Conservation (phyloP, 1,140 invertebrate genomes). For the Drosophila aff. region DNA sequence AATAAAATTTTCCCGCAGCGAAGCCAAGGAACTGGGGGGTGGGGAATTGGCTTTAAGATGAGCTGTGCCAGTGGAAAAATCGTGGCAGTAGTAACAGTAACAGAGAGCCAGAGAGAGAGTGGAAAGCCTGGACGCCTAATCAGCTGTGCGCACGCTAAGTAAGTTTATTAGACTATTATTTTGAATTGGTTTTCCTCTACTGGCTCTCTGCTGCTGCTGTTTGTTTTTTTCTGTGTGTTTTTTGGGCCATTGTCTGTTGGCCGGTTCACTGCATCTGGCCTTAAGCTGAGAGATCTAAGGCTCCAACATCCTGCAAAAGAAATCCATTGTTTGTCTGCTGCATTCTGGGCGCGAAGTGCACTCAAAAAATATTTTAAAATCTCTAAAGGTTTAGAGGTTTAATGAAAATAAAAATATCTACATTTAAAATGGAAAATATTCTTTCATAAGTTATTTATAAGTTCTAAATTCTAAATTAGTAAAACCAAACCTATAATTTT, state of each 20-base stretch:
- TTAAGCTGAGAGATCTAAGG: slow-evolving; percentile 15
- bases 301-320: slow-evolving; percentile 13
- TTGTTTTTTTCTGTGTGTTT: slow-evolving; percentile 3
- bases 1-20: slow-evolving; percentile 67
- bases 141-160: slow-evolving; percentile 76
- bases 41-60: slow-evolving; percentile 77
- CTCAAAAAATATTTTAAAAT: slow-evolving; percentile 1
- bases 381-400: too few relatives aligned
- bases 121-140: slow-evolving; percentile 50
- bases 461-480: background rate
- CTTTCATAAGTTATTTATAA: background rate
- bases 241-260: slow-evolving; percentile 49
- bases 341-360: slow-evolving; percentile 22
- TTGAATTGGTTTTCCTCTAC: slow-evolving; percentile 63
- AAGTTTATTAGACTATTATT: slow-evolving; percentile 82
- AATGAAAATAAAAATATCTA: too few relatives aligned
- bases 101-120: slow-evolving; percentile 15
- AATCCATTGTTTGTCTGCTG: slow-evolving; percentile 37
- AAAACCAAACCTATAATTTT: background rate
- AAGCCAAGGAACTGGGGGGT: slow-evolving; percentile 12
- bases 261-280: slow-evolving; percentile 45
- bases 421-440: too few relatives aligned
- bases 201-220: background rate
- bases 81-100: slow-evolving; percentile 11
- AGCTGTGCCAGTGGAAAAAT: slow-evolving; percentile 38